Conservation (phyloP, 2,113 vertebrate species). For the Monarcha castaneiventris region DNA sequence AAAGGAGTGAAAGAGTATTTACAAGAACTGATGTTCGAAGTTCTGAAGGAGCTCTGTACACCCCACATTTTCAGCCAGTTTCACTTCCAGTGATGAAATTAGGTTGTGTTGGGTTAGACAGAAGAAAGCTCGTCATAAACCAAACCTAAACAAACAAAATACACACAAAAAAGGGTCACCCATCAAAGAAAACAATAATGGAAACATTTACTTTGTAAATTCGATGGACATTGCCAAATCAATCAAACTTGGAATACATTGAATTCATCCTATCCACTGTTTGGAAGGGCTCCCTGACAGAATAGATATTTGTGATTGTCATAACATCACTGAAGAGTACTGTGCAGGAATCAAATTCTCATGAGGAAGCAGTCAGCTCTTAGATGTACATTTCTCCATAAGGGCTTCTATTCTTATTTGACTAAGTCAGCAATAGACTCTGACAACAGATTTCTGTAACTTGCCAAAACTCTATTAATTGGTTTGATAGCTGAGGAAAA, state of each 20-base stretch:
- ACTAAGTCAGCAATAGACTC: background rate
- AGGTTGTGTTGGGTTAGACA: background rate
- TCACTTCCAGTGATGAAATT: background rate
- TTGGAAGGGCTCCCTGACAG: conserved; percentile 77
- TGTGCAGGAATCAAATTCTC: conserved; percentile 80
- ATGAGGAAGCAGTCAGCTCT: conserved; percentile 33
- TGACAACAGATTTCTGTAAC: background rate
- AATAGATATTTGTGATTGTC: conserved; percentile 81
- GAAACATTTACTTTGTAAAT: conserved; percentile 74
- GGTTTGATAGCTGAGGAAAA: background rate
- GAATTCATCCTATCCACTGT: conserved; percentile 80
- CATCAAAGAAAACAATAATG: background rate
- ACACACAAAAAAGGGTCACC: accelerated
- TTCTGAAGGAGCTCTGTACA: background rate
- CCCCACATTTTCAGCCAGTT: background rate
- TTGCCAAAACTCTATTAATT: background rate
- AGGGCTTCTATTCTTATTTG: background rate
- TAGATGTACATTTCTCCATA: background rate
- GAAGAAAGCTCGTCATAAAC: background rate
- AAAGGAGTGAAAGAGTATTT: background rate
- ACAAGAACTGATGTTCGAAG: background rate
- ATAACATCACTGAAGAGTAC: conserved; percentile 82
- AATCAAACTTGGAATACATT: conserved; percentile 80
- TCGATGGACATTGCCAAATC: conserved; percentile 67
- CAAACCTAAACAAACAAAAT: background rate